Base-by-base conservation (phyloP, 2,797 vertebrate species). In the Bovichtus variegatus region DNA sequence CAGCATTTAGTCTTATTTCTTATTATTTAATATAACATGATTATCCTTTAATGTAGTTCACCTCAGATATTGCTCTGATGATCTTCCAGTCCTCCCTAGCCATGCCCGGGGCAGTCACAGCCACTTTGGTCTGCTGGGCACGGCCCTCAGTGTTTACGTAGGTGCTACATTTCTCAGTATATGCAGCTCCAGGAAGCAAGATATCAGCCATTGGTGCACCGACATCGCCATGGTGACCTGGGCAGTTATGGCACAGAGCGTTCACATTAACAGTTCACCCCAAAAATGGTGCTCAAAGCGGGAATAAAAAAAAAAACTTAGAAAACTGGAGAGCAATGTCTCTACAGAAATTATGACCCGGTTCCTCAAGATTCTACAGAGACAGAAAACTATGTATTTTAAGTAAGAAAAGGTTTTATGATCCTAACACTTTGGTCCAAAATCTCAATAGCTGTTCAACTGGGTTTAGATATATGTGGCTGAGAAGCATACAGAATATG, bases 11-110 rank as follows among this genome's bases (percentile, higher is more conserved):
- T 47, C 27, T 29, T 23, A 41, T 46, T 16, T 74, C 19, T 38
- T 40, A 12, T 46, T 23, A 43, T 54, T 64, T n/a, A 49, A 57
- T n/a, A 38, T 6, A 31, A 55, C 8, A 29, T 6, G 4, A 50
- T 51, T 34, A 12, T 61, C 6, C 13, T 47, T 60, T 44, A 21
- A 2, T 36, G 46, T 44, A 50, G 27, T 66, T 76, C 92, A 97
- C 97, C 96, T 97, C 97, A 60, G 97, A 97, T 73, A 98, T 71
- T n/a, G 96, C 97, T 85, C 96, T 95, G 76, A 98, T 94, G 79
- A 98, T 97, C 90, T 76, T 97, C 97, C 96, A 98, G 92, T 98
- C 97, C 88, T 98, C 97, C 86, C 96, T 96, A 27, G 96, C 96
- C 94, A 96, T 86, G 40, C 96, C 97, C 6, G 96, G 97, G 41